A percentile compares a stretch with the other conserved stretches of the same genome.
Evolutionary conservation across 2,113 vertebrate genomes (phyloP).

Genomic region (Cololabis saira): DNA sequence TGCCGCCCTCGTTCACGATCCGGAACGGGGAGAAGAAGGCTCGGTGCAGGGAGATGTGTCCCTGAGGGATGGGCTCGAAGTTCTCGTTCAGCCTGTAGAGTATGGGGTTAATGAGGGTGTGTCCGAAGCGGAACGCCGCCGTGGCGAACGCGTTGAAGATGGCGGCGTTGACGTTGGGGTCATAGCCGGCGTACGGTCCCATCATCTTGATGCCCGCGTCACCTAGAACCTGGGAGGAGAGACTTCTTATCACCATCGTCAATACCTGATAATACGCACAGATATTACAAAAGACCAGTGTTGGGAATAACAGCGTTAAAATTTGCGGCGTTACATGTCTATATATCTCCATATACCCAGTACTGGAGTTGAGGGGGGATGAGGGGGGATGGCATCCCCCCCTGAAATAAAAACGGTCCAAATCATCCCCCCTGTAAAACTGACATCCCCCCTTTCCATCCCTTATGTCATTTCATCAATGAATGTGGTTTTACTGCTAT

Average conservation of each 20-base stretch:
- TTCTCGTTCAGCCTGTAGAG: conserved; percentile 91
- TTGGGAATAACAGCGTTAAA: too few relatives aligned
- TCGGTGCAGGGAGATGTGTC: conserved; percentile 93
- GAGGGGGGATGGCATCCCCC: too few relatives aligned
- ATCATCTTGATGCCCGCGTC: conserved; percentile 92
- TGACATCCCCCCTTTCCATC: too few relatives aligned
- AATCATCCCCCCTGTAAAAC: too few relatives aligned
- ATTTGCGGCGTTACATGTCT: too few relatives aligned
- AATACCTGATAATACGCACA: too few relatives aligned
- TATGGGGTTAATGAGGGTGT: conserved; percentile 95
- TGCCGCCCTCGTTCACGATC: conserved; percentile 97
- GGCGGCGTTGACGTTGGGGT: conserved; percentile 92
- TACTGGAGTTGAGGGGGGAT: too few relatives aligned
- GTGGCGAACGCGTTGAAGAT: conserved; percentile 95
- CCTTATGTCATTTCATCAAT: too few relatives aligned
- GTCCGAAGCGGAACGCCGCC: conserved; percentile 96
- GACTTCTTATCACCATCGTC: background rate
- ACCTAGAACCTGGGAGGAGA: conserved; percentile 84
- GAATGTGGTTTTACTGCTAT: too few relatives aligned
- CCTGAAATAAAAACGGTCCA: too few relatives aligned
- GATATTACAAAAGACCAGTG: background rate
- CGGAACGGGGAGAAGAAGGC: conserved; percentile 98
- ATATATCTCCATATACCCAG: too few relatives aligned
- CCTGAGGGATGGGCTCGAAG: conserved; percentile 91
- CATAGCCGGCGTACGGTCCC: conserved; percentile 88